phyloP scores from a whole-genome alignment of 2,888 invertebrate genomes.

The Eupithecia pulchellata region DNA sequence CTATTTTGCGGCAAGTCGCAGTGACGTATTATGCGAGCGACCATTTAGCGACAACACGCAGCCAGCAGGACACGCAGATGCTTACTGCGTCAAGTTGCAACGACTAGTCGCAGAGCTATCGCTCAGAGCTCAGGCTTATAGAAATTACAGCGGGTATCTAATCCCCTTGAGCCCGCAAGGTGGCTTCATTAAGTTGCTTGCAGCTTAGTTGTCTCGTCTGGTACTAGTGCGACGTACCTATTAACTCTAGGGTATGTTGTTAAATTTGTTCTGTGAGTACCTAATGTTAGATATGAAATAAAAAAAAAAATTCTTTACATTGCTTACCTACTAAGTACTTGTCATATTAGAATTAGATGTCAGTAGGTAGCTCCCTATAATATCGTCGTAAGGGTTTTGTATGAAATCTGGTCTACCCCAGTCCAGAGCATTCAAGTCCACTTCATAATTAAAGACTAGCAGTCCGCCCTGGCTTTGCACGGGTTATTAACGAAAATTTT shows the following conservation, averaged over 20 bases:
- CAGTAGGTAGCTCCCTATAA: no score
- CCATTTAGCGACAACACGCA: neutral
- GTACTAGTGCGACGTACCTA: neutral
- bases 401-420: no score
- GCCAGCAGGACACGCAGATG: no score
- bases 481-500: no score
- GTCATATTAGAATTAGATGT: no score
- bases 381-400: no score
- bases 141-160: constrained; percentile 47
- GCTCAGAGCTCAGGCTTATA: constrained; percentile 19
- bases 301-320: no score
- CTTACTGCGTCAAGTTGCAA: neutral
- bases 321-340: no score
- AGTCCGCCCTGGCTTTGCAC: no score
- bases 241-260: neutral
- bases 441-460: no score
- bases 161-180: constrained; percentile 48
- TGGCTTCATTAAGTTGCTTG: constrained; percentile 48
- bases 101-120: neutral
- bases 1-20: neutral
- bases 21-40: neutral
- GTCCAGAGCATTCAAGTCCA: no score
- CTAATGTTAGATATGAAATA: no score
- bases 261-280: neutral
- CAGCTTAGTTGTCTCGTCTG: constrained; percentile 38